A percentile compares a stretch with the other conserved stretches of the same genome.
These are phyloP conservation scores for Tetanocera ferruginea DNA, from an alignment of 2,888 invertebrate species.

Conservation along the genomic window DNA sequence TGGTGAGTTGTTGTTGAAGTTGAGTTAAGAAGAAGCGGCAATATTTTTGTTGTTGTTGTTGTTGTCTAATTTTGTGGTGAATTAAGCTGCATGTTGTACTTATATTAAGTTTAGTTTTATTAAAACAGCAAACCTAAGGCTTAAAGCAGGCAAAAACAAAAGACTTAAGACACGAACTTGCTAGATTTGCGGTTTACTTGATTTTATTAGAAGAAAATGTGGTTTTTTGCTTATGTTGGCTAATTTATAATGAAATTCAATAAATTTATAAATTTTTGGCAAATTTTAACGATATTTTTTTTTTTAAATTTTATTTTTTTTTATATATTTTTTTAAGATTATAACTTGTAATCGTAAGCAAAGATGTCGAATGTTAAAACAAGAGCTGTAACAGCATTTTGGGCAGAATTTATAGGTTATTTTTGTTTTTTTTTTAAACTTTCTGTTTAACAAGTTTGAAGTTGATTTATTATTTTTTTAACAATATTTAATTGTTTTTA, in stretches of 20 bases:
- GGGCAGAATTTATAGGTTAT: too few relatives aligned
- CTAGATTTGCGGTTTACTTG: not conserved
- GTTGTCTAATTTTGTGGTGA: not conserved
- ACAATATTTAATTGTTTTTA: too few relatives aligned
- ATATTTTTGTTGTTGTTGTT: not conserved
- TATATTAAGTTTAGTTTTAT: not conserved
- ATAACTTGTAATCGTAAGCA: too few relatives aligned
- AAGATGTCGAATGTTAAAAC: too few relatives aligned
- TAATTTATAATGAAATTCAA: not conserved
- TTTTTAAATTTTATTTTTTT: not conserved
- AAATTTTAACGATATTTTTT: constrained; percentile 13
- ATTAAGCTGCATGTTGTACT: not conserved
- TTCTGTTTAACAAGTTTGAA: too few relatives aligned
- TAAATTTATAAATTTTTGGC: constrained; percentile 9
- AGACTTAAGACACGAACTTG: constrained; percentile 47
- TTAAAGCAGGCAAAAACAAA: constrained; percentile 36
- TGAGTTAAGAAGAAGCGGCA: too few relatives aligned
- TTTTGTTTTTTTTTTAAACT: too few relatives aligned
- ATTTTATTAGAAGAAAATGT: constrained; percentile 11
- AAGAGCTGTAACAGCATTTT: too few relatives aligned
- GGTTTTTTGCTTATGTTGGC: not conserved
- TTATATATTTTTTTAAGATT: too few relatives aligned
- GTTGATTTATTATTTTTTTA: too few relatives aligned
- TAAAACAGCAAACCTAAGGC: not conserved
- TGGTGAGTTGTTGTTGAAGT: too few relatives aligned